Evolutionary conservation across 2,113 vertebrate genomes (phyloP).

Genomic region (Callaeas wilsoni): DNA sequence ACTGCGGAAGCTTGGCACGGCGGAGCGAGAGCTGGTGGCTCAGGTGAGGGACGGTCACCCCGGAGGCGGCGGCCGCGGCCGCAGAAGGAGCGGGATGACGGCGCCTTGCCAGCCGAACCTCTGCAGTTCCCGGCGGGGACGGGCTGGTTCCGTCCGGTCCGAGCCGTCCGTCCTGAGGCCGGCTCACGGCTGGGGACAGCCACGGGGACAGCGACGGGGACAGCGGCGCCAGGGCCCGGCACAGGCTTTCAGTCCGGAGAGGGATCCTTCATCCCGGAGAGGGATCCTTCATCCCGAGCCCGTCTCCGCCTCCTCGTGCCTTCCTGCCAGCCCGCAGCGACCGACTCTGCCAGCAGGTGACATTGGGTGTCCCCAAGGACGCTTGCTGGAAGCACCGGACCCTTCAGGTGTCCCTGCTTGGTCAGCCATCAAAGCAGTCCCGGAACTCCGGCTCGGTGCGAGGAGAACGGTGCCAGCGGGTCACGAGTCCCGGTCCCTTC

Average conservation of each 20-base stretch:
- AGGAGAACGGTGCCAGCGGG: fast-evolving
- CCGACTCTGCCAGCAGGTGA: neutral
- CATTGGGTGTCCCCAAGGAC: neutral
- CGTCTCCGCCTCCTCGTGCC: fast-evolving
- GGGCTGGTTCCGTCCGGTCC: neutral
- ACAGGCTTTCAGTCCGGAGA: neutral
- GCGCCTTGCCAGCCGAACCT: neutral
- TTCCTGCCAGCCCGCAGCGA: neutral
- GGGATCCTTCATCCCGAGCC: neutral
- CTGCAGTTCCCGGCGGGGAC: fast-evolving
- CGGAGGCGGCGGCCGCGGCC: fast-evolving
- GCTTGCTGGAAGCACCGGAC: neutral
- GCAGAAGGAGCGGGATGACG: fast-evolving
- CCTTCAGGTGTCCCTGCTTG: neutral
- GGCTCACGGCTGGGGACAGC: neutral
- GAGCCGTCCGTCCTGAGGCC: neutral
- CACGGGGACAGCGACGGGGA: neutral
- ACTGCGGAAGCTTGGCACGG: neutral
- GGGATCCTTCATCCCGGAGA: neutral
- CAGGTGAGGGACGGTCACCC: fast-evolving
- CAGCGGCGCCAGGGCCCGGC: neutral
- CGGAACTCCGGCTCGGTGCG: neutral
- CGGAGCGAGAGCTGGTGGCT: neutral
- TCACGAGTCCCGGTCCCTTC: neutral
- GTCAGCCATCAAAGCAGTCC: neutral